Percentiles rank a stretch among this genome's conserved stretches.
Evolutionary conservation across 2,113 vertebrate genomes (phyloP).

Genomic region (Pontoporia blainvillei): DNA sequence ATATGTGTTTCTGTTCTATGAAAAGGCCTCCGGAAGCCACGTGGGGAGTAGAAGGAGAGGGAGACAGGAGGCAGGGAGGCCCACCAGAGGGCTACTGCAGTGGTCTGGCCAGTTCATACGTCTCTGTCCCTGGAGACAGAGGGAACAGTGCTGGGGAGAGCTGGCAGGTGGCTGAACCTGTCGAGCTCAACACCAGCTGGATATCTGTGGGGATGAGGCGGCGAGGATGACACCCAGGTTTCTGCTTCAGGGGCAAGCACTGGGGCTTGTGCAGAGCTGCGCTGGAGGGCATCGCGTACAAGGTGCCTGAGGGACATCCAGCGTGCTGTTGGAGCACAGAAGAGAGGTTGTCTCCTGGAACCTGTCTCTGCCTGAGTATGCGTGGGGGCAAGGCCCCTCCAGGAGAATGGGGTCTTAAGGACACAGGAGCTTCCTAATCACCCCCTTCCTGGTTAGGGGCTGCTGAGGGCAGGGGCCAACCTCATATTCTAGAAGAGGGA

Average conservation of each 20-base stretch:
- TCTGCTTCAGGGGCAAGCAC: not conserved
- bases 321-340: not conserved
- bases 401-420: not conserved
- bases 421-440: not conserved
- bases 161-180: not conserved
- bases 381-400: not conserved
- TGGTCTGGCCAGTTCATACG: rapidly evolving
- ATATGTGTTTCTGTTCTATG: not conserved
- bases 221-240: not conserved
- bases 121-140: not conserved
- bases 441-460: not conserved
- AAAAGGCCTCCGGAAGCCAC: not conserved
- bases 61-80: not conserved
- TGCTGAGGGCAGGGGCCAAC: not conserved
- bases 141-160: not conserved
- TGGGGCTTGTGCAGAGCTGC: not conserved
- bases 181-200: not conserved
- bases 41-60: not conserved
- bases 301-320: not conserved
- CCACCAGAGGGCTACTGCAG: not conserved
- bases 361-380: not conserved
- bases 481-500: not conserved
- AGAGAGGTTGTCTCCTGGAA: not conserved
- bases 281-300: not conserved
- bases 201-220: not conserved